Evolutionary conservation across 1,140 invertebrate species (phyloP).

Genomic region (Leptinotarsa undecemlineata): DNA sequence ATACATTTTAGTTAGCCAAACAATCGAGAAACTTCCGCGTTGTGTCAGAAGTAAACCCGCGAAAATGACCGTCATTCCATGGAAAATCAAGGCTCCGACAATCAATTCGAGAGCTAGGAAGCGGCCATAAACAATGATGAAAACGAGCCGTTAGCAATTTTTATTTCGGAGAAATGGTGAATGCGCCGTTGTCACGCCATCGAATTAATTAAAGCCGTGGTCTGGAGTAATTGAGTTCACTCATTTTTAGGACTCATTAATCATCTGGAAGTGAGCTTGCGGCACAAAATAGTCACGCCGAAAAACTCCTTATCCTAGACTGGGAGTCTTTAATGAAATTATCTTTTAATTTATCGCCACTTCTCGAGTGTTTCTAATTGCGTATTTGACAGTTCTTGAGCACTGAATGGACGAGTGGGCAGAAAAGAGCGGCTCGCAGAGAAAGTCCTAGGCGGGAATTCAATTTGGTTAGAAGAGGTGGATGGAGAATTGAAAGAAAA

Average conservation of each 20-base stretch:
- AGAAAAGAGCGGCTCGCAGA: neutral
- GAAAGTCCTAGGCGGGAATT: neutral
- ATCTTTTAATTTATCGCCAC: constrained; percentile 19
- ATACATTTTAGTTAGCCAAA: too few relatives aligned
- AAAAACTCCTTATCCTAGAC: constrained; percentile 12
- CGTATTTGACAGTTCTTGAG: constrained; percentile 2
- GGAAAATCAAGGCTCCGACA: too few relatives aligned
- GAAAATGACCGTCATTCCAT: too few relatives aligned
- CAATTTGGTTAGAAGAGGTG: neutral
- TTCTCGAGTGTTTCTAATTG: constrained; percentile 10
- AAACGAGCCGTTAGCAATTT: too few relatives aligned
- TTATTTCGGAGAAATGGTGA: too few relatives aligned
- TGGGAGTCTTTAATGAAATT: constrained; percentile 4
- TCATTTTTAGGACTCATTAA: constrained; percentile 16
- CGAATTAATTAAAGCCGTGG: too few relatives aligned
- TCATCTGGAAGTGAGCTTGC: constrained; percentile 13
- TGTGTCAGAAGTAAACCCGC: too few relatives aligned
- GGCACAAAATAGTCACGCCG: neutral
- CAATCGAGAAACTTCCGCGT: too few relatives aligned
- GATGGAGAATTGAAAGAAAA: neutral
- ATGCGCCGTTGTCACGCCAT: too few relatives aligned
- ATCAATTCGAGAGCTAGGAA: too few relatives aligned
- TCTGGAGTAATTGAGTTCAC: neutral
- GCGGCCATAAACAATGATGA: too few relatives aligned
- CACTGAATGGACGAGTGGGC: constrained; percentile 6